A percentile compares a stretch with the other conserved stretches of the same genome.
phyloP scores from a whole-genome alignment of 2,888 invertebrate genomes.

The Pachliopta kotzebuea region DNA sequence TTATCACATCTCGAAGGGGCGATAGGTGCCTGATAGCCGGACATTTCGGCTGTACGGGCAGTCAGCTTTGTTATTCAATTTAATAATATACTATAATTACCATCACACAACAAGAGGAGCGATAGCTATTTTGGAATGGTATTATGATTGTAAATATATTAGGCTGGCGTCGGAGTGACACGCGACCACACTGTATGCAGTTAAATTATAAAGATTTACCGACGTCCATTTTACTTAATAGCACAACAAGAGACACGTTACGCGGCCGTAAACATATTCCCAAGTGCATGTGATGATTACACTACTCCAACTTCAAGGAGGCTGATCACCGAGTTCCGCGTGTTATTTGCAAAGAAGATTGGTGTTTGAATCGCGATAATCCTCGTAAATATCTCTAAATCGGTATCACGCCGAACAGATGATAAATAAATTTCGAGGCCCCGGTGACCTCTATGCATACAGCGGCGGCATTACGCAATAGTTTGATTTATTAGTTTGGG shows the following conservation, averaged over 20 bases:
- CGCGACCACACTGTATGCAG: no score
- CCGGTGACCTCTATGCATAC: conserved; percentile 69
- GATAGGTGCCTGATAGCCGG: conserved; percentile 28
- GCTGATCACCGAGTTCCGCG: conserved; percentile 9
- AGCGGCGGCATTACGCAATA: conserved; percentile 73
- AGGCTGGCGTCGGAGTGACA: no score
- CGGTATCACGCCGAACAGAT: conserved; percentile 55
- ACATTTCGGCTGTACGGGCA: conserved; percentile 20
- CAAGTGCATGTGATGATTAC: no score
- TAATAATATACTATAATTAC: not conserved
- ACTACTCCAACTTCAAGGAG: no score
- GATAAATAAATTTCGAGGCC: conserved; percentile 70
- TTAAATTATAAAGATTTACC: conserved; percentile 68
- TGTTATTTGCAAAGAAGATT: no score
- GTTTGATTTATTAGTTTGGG: conserved; percentile 76
- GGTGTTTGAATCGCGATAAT: conserved; percentile 42
- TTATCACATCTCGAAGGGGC: conserved; percentile 32
- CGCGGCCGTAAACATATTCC: conserved; percentile 53
- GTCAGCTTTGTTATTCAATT: not conserved
- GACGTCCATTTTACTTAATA: conserved; percentile 57
- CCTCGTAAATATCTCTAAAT: conserved; percentile 65
- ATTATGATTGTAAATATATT: no score
- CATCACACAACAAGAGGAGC: no score
- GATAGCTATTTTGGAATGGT: no score
- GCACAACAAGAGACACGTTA: conserved; percentile 57